A percentile compares a stretch with the other conserved stretches of the same genome.
phyloP scores from a whole-genome alignment of 2,113 vertebrate genomes.

The Mobula hypostoma region DNA sequence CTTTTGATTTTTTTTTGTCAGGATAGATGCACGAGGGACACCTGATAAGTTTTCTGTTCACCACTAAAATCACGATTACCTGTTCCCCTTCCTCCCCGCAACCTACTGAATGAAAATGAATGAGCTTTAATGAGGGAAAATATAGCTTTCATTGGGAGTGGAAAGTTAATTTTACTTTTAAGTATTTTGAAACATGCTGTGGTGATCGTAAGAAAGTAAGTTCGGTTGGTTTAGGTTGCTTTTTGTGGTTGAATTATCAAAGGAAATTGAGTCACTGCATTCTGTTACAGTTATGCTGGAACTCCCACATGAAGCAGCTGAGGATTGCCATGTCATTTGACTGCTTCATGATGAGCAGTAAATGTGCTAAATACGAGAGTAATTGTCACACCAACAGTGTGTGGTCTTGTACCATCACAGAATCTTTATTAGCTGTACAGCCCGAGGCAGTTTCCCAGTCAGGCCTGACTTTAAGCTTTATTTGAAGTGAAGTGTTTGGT shows the following conservation, averaged over 20 bases:
- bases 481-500: constrained; percentile 9
- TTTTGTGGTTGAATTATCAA: neutral
- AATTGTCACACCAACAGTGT: constrained; percentile 71
- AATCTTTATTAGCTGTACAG: constrained; percentile 73
- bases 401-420: constrained; percentile 71
- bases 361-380: constrained; percentile 79
- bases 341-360: constrained; percentile 64
- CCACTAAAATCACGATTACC: neutral
- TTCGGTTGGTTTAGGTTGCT: too few relatives aligned
- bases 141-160: neutral
- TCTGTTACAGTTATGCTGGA: neutral
- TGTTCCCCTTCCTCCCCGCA: neutral
- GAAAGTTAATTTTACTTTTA: neutral
- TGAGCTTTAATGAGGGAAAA: neutral
- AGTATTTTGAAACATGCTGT: neutral
- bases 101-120: neutral
- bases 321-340: constrained; percentile 38
- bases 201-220: neutral
- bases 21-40: neutral
- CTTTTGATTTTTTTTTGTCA: neutral
- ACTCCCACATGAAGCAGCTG: neutral
- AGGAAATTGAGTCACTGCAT: neutral
- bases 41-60: neutral
- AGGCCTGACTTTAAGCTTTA: neutral
- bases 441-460: constrained; percentile 64